Base-by-base conservation (phyloP, 2,888 invertebrate genomes). In the Drosophila peninsularis region DNA sequence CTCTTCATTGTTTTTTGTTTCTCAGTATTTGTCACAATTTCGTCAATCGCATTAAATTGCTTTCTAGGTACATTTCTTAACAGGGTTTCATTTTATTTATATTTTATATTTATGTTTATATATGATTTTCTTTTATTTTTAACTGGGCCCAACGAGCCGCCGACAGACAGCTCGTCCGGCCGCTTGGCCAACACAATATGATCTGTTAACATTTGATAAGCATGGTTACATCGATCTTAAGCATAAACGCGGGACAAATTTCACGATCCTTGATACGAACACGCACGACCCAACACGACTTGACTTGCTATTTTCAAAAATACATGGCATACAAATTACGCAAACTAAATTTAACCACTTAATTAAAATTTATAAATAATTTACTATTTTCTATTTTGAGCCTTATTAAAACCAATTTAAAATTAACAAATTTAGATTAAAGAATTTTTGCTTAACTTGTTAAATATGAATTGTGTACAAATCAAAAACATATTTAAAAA, bases 11-110 rank as follows among this genome's bases (percentile, higher is more conserved):
- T 17, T 19, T 50, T 32, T 10, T 37, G 14, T 32, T 44, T 63
- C 30, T 71, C 75, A 69, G 85, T 89, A 85, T 85, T 85, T 85
- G 85, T 85, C 85, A 85, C 85, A 85, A 87, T 89, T 89, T 87
- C 89, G 55, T 87, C 84, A 79, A 89, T 89, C 89, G 84, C 84
- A 81, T 86, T 82, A 58, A 78, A 84, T 87, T 87, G 84, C 89
- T 84, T 87, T 85, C 85, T 84, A 85, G 85, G 85, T 85, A 85
- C 85, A 85, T 74, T 81, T 86, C 82, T 78, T 64, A 64, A 69
- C 66, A 71, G 72, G 80, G 66, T 76, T 65, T 71, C 63, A 58
- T 62, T 71, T 68, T 5, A 30, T 30, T 30, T 30, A 30, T 24
- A 24, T 19, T 17, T 41, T 21, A 27, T 27, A 17, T 42, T 42